Percentiles rank a stretch among this genome's conserved stretches.
These are phyloP conservation scores for Rugalucina vietnamica DNA, from an alignment of 2,888 invertebrate species.

Conservation along the genomic window DNA sequence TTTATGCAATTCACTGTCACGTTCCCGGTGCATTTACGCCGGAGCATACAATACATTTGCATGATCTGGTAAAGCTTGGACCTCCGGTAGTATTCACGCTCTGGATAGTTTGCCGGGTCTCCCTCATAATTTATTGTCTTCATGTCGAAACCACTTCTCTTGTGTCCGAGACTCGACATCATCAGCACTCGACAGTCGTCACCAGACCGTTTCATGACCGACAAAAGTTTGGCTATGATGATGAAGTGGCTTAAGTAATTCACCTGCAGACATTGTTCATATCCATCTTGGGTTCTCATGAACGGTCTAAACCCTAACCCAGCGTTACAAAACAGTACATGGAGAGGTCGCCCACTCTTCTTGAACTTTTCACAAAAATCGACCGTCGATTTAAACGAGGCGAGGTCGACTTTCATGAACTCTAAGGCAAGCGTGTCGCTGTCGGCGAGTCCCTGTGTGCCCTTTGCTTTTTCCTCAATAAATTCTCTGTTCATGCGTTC, in stretches of 20 bases:
- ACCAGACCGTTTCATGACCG: constrained; percentile 63
- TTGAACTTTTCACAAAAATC: constrained; percentile 48
- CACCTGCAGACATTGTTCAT: constrained; percentile 44
- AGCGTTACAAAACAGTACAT: constrained; percentile 56
- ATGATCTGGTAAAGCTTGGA: constrained; percentile 59
- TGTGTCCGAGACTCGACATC: constrained; percentile 65
- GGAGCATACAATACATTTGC: constrained; percentile 10
- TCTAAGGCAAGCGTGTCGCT: constrained; percentile 37
- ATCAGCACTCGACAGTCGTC: constrained; percentile 67
- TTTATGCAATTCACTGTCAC: neutral
- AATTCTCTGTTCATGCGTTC: neutral
- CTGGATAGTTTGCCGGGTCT: constrained; percentile 25
- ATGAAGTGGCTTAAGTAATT: constrained; percentile 72
- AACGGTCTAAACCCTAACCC: constrained; percentile 42
- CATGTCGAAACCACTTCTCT: constrained; percentile 42
- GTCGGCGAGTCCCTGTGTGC: constrained; percentile 29
- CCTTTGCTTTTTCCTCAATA: neutral
- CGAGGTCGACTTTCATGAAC: constrained; percentile 55
- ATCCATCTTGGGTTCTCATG: neutral
- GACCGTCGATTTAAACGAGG: constrained; percentile 51
- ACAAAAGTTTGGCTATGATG: constrained; percentile 64
- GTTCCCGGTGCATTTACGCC: neutral
- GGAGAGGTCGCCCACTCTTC: constrained; percentile 42
- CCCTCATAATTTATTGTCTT: constrained; percentile 60
- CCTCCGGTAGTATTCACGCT: constrained; percentile 55